phyloP scores from a whole-genome alignment of 2,888 invertebrate species.

The Heptascelio sp. region DNA sequence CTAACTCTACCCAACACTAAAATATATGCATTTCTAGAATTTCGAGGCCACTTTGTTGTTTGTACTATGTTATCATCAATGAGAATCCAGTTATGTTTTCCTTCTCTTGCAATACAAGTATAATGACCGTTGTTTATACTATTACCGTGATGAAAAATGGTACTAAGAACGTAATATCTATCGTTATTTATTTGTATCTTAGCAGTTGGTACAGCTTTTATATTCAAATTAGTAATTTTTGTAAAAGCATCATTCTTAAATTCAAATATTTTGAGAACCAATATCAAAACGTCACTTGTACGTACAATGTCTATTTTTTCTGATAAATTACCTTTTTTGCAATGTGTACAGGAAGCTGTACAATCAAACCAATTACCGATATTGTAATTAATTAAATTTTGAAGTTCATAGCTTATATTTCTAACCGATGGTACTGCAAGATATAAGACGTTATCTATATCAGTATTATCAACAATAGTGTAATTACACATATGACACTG shows the following conservation, averaged over 20 bases:
- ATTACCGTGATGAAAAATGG: conserved; percentile 16
- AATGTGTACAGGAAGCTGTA: conserved; percentile 1
- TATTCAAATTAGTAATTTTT: conserved; percentile 7
- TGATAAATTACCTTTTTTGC: not conserved
- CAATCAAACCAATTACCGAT: not conserved
- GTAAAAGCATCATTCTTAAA: not conserved
- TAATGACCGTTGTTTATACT: conserved; percentile 3
- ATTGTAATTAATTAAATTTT: conserved; percentile 16
- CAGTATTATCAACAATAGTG: conserved; percentile 7
- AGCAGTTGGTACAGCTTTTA: conserved; percentile 1
- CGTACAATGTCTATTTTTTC: not conserved
- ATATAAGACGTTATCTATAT: not conserved
- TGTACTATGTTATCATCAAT: conserved; percentile 1
- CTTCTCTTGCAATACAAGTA: not conserved
- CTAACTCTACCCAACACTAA: not conserved
- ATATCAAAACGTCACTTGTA: not conserved
- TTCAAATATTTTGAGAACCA: not conserved
- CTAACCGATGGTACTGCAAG: not conserved
- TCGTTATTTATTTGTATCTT: not conserved
- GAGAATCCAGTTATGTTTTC: conserved; percentile 1
- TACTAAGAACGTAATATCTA: conserved; percentile 8
- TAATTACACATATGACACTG: conserved; percentile 8
- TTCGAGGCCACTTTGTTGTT: not conserved
- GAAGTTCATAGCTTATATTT: conserved; percentile 16
- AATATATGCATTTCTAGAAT: conserved; percentile 10